Conservation (phyloP, 2,888 invertebrate genomes). For the Alsophila aescularia region DNA sequence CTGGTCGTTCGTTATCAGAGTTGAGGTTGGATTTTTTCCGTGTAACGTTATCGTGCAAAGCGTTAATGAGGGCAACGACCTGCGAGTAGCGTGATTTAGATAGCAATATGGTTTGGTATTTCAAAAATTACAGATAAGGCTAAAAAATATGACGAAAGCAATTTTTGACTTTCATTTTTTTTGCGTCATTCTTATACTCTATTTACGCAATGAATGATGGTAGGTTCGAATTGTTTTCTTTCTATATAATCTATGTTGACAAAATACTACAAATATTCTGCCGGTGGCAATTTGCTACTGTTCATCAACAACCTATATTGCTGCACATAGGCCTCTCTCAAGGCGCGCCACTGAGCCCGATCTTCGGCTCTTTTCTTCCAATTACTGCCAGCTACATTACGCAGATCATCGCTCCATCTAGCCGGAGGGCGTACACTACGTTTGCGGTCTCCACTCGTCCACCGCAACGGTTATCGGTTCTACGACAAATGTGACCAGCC, state of each 20-base stretch:
- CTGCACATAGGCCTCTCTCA: too few species aligned
- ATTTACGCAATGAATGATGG: conserved; percentile 16
- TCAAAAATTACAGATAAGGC: conserved; percentile 35
- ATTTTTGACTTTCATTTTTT: conserved; percentile 23
- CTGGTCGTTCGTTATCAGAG: conserved; percentile 62
- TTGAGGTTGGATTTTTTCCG: conserved; percentile 75
- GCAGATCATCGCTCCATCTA: too few species aligned
- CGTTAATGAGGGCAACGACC: conserved; percentile 76
- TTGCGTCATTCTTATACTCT: conserved; percentile 18
- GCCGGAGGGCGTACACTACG: too few species aligned
- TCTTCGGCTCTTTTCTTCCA: too few species aligned
- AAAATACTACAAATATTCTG: not conserved
- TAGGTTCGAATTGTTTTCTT: conserved; percentile 8
- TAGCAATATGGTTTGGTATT: conserved; percentile 43
- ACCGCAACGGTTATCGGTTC: too few species aligned
- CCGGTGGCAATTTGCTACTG: not conserved
- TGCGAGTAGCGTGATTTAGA: conserved; percentile 66
- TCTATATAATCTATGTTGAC: conserved; percentile 2
- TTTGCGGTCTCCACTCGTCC: too few species aligned
- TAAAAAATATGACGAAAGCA: conserved; percentile 27
- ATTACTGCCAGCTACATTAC: too few species aligned
- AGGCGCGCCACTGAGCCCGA: too few species aligned
- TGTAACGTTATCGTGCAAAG: conserved; percentile 73
- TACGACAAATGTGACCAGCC: too few species aligned
- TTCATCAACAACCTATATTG: too few species aligned